A percentile compares a stretch with the other conserved stretches of the same genome.
phyloP scores from a whole-genome alignment of 2,113 vertebrate species.

The Atherinomorus stipes region DNA sequence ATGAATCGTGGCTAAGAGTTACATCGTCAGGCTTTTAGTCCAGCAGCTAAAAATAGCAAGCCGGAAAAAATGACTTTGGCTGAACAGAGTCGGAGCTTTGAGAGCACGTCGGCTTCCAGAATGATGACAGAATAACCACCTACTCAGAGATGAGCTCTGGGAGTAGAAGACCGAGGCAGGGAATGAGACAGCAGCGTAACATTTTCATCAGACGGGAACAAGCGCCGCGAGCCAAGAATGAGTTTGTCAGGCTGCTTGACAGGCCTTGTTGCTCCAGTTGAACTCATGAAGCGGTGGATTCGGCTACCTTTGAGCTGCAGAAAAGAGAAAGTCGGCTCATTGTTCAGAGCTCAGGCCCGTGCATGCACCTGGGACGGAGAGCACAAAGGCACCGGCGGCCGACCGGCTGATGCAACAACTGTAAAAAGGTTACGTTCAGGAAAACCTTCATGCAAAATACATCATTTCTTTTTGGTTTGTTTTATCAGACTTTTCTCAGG shows the following conservation, averaged over 20 bases:
- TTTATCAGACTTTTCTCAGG: too few relatives aligned
- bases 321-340: constrained; percentile 35
- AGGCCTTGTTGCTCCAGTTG: constrained; percentile 58
- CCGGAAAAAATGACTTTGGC: constrained; percentile 41
- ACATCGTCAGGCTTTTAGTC: constrained; percentile 56
- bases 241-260: constrained; percentile 76
- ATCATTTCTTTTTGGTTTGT: neutral
- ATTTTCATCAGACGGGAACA: constrained; percentile 80
- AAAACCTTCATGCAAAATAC: neutral
- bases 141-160: constrained; percentile 67
- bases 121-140: constrained; percentile 76
- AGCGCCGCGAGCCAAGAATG: constrained; percentile 67
- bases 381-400: constrained; percentile 29
- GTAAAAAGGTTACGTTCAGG: constrained; percentile 16
- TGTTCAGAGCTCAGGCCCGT: constrained; percentile 44
- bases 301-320: constrained; percentile 29
- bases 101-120: constrained; percentile 39
- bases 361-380: constrained; percentile 50
- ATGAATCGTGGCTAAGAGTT: constrained; percentile 32
- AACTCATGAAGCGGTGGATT: constrained; percentile 47
- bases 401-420: constrained; percentile 41
- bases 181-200: constrained; percentile 73
- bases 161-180: constrained; percentile 62
- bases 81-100: constrained; percentile 12
- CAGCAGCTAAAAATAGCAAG: constrained; percentile 33